Percentiles rank a stretch among this genome's conserved stretches.
Evolutionary conservation across 1,140 invertebrate genomes (phyloP).

Genomic region (Tigriopus japonicus): DNA sequence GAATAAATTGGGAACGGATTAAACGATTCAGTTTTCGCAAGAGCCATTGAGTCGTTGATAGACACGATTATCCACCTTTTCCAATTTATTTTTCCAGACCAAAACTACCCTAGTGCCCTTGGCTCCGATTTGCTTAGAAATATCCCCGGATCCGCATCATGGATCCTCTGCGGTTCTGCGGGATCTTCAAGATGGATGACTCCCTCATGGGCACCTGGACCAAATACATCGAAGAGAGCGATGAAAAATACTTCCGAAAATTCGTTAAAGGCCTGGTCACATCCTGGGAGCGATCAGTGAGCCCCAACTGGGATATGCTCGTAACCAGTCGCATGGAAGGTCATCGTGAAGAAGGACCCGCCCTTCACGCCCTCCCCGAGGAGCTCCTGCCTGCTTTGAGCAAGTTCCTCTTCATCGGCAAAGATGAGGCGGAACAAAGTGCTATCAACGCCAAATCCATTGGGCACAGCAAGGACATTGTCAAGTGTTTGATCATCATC

Average conservation of each 20-base stretch:
- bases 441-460: neutral
- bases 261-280: neutral
- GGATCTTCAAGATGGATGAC: neutral
- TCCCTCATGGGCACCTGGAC: neutral
- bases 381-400: slow-evolving; percentile 7
- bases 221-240: neutral
- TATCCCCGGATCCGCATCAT: no score
- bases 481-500: slow-evolving; percentile 4
- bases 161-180: neutral
- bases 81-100: neutral
- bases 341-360: neutral
- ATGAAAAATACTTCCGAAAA: slow-evolving; percentile 2
- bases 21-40: no score
- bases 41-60: neutral
- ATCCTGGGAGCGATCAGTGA: neutral
- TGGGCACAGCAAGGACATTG: neutral
- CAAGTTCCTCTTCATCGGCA: slow-evolving; percentile 9
- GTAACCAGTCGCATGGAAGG: neutral
- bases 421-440: neutral
- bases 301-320: neutral
- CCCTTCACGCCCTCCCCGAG: neutral
- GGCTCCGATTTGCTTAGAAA: no score
- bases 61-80: neutral
- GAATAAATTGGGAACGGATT: no score
- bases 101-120: no score